Percentiles rank a stretch among this genome's conserved stretches.
Evolutionary conservation across 2,797 vertebrate genomes (phyloP).

Genomic region (Poecilia wingei): DNA sequence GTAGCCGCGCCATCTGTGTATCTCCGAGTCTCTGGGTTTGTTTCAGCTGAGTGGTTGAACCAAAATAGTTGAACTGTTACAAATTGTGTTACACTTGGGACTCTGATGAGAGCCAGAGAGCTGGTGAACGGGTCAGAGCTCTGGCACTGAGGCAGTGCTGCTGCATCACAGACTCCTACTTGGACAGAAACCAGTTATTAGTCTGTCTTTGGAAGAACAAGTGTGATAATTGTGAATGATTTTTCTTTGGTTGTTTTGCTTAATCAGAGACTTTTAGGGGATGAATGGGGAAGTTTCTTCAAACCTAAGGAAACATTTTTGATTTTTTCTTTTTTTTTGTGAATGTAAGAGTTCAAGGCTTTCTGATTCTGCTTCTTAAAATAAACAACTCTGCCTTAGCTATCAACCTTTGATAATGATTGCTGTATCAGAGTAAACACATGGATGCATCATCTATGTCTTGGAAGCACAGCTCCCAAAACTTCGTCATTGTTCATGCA

Average conservation of each 20-base stretch:
- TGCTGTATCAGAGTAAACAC: not conserved
- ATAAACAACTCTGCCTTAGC: not conserved
- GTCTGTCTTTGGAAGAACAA: not conserved
- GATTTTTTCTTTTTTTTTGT: not conserved
- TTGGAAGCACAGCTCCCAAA: not conserved
- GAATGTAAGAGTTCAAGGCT: not conserved
- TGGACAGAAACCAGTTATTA: not conserved
- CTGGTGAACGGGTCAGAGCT: slow-evolving; percentile 77
- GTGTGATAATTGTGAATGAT: not conserved
- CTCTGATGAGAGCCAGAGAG: slow-evolving; percentile 64
- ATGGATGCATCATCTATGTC: not conserved
- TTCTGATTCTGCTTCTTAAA: not conserved
- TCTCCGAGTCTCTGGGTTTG: slow-evolving; percentile 73
- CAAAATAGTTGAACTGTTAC: slow-evolving; percentile 78
- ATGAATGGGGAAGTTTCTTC: not conserved
- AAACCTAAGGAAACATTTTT: not conserved
- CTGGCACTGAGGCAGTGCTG: slow-evolving; percentile 32
- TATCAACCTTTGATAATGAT: not conserved
- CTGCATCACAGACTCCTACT: slow-evolving; percentile 10
- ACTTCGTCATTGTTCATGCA: not conserved
- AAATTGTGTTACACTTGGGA: slow-evolving; percentile 79
- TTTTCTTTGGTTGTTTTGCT: not conserved
- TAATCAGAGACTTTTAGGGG: not conserved
- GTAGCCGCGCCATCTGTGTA: slow-evolving; percentile 52
- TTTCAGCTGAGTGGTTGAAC: slow-evolving; percentile 75